Evolutionary conservation across 2,113 vertebrate genomes (phyloP).

Genomic region (Physeter macrocephalus): DNA sequence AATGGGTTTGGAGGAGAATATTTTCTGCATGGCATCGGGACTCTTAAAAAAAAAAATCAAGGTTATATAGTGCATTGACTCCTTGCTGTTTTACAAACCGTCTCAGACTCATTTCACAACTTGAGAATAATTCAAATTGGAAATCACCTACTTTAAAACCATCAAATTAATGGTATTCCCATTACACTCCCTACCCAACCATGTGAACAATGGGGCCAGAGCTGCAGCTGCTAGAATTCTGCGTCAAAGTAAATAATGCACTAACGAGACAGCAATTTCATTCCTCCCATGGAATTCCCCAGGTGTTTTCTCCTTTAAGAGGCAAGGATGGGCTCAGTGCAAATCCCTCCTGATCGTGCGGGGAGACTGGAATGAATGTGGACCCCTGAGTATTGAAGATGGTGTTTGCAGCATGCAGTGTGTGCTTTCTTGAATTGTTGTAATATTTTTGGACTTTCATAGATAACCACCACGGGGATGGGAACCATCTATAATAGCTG

Average conservation of each 20-base stretch:
- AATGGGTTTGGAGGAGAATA: conserved; percentile 20
- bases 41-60: conserved; percentile 48
- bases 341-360: neutral
- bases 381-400: neutral
- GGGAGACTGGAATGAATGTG: neutral
- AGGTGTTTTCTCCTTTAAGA: neutral
- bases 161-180: conserved; percentile 58
- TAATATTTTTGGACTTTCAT: neutral
- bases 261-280: conserved; percentile 29
- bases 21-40: neutral
- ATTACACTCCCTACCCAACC: conserved; percentile 21
- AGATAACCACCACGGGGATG: neutral
- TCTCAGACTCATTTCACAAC: conserved; percentile 59
- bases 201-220: conserved; percentile 19
- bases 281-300: neutral
- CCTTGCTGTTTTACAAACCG: conserved; percentile 44
- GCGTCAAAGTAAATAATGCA: conserved; percentile 28
- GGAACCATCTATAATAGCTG: neutral
- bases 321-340: neutral
- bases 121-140: conserved; percentile 66
- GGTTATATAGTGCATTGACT: conserved; percentile 23
- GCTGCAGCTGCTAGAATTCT: conserved; percentile 11
- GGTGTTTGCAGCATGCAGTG: neutral
- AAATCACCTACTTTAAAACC: conserved; percentile 56
- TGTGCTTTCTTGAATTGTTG: neutral